Evolutionary conservation across 2,888 invertebrate species (phyloP), one percentile per base, ranked within the genome.

Genomic region (Drosophila anceps): DNA sequence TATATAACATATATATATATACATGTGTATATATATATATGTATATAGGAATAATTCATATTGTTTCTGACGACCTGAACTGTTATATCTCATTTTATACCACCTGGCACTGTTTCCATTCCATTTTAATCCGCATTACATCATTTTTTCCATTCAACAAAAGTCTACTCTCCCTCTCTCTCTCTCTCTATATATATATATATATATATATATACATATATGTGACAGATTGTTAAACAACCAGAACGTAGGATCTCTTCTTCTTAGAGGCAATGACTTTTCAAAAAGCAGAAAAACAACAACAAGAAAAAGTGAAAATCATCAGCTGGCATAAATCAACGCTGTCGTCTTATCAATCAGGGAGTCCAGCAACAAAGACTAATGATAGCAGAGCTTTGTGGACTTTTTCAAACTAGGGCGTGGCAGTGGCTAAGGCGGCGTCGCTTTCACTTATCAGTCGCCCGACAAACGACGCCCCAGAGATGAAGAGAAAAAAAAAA

Each of bases 291-390:
- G 31, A 60, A 58, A 50, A 9, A 31, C 58, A 29, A 24, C 35
- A 18, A 51, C 57, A 66, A 2, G 9, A 33, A 53, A 60, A 64
- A 55, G 66, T 54, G 60, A 63, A 80, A 65, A 72, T 79, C 76
- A 79, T 71, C 37, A 71, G 50, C 67, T 61, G 67, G 62, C 57
- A 68, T 80, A 80, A 80, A 76, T 80, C 65, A 78, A 50, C 39
- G 35, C 59, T 55, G 51, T 69, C 78, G 44, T 48, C 78, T 78
- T 76, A 79, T 76, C 79, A 79, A 66, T 62, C 46, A 13, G 50
- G 15, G 62, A 44, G 54, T 33, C 48, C 63, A 70, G 62, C 61
- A 72, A 77, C 68, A 81, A 73, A 50, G 39, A 37, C 64, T 33
- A 79, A 69, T 33, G 81, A 79, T 81, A 76, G 73, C 65, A 66